A percentile compares a stretch with the other conserved stretches of the same genome.
Conservation (phyloP, 1,140 invertebrate species). For the Zaprionus ghesquierei region DNA sequence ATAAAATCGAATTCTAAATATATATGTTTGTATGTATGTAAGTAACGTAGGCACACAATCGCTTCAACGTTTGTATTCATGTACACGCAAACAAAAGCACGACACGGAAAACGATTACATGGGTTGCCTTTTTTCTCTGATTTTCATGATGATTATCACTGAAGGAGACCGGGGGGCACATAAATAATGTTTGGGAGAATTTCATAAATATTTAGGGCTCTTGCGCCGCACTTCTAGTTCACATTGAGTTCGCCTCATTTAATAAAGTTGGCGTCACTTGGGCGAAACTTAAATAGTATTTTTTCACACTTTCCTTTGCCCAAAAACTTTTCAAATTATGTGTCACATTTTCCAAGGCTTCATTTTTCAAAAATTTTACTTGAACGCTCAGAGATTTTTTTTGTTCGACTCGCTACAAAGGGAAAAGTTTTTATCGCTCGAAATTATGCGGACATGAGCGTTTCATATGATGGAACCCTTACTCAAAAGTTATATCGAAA, state of each 20-base stretch:
- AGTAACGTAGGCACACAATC: background rate
- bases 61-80: background rate
- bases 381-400: background rate
- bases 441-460: conserved; percentile 65
- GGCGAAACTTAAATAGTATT: conserved; percentile 65
- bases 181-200: conserved; percentile 58
- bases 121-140: background rate
- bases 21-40: background rate
- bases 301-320: conserved; percentile 71
- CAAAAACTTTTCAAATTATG: conserved; percentile 79
- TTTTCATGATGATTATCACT: conserved; percentile 49
- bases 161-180: background rate
- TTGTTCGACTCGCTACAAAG: background rate
- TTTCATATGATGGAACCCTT: conserved; percentile 58
- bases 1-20: conserved; percentile 17
- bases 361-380: conserved; percentile 15
- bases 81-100: conserved; percentile 1
- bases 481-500: conserved; percentile 43
- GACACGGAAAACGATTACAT: conserved; percentile 13
- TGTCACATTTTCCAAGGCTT: conserved; percentile 42
- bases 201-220: conserved; percentile 54
- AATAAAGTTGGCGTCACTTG: conserved; percentile 56
- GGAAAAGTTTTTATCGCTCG: conserved; percentile 70
- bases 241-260: conserved; percentile 15
- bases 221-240: background rate